A percentile compares a stretch with the other conserved stretches of the same genome.
These are phyloP conservation scores for Macrobrachium rosenbergii DNA, from an alignment of 1,140 invertebrate species.

Conservation along the genomic window DNA sequence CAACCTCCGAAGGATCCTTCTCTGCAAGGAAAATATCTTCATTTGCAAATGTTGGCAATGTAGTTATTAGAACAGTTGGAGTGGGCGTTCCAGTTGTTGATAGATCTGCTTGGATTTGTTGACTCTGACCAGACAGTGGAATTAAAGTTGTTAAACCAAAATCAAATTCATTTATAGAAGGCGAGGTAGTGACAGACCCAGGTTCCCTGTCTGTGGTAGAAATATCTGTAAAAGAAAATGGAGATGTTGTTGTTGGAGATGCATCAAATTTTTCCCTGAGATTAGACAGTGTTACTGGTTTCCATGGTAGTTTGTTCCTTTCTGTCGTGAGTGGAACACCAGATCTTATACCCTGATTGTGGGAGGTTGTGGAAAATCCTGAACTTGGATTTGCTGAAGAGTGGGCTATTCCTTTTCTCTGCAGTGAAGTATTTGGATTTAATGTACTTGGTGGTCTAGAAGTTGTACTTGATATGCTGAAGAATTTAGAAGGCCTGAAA, in stretches of 20 bases:
- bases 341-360: too few species aligned
- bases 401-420: too few species aligned
- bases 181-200: not conserved
- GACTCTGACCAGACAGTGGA: not conserved
- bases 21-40: conserved; percentile 46
- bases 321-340: too few species aligned
- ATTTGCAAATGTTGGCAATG: not conserved
- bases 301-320: too few species aligned
- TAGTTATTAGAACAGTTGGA: not conserved
- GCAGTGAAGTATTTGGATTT: too few species aligned
- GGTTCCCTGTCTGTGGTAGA: conserved; percentile 11
- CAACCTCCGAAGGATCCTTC: not conserved
- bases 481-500: too few species aligned
- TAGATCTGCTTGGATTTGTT: not conserved
- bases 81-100: not conserved
- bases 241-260: conserved; percentile 42
- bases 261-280: conserved; percentile 9
- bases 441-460: too few species aligned
- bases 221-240: not conserved
- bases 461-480: too few species aligned
- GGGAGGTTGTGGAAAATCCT: too few species aligned
- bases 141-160: conserved; percentile 3
- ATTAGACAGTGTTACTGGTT: too few species aligned
- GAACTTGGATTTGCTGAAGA: too few species aligned
- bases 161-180: conserved; percentile 12